Percentiles rank a stretch among this genome's conserved stretches.
These are phyloP conservation scores for Bombus superbus DNA, from an alignment of 1,140 invertebrate genomes.

Conservation along the genomic window DNA sequence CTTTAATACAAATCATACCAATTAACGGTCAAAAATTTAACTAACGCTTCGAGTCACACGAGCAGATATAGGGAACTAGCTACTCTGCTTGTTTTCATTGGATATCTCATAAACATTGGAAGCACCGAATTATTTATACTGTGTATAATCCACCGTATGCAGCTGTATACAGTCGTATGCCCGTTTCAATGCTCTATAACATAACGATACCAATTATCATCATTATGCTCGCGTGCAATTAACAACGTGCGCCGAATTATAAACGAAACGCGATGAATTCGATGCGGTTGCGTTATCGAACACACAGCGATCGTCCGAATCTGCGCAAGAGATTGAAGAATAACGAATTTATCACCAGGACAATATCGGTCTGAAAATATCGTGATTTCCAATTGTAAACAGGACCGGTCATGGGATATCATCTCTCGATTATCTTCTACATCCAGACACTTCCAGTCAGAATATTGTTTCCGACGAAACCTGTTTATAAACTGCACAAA, in stretches of 20 bases:
- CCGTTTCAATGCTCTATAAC: neutral
- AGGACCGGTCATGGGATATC: neutral
- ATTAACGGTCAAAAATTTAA: neutral
- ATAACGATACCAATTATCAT: constrained; percentile 18
- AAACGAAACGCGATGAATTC: constrained; percentile 28
- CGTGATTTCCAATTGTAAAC: neutral
- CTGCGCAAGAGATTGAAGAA: neutral
- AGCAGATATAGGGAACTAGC: neutral
- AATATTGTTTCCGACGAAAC: neutral
- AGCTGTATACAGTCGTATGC: neutral
- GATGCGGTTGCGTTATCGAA: constrained; percentile 8
- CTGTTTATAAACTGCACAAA: too few relatives aligned
- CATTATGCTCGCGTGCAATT: constrained; percentile 11
- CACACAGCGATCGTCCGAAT: neutral
- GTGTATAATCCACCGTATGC: neutral
- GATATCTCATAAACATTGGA: constrained; percentile 5
- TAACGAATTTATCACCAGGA: neutral
- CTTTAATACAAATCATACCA: neutral
- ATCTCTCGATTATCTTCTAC: neutral
- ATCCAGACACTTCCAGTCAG: neutral
- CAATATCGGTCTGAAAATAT: neutral
- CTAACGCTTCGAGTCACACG: too few relatives aligned
- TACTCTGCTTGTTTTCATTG: neutral
- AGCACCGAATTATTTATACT: constrained; percentile 16
- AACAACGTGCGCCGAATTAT: constrained; percentile 11